Percentiles rank a stretch among this genome's conserved stretches.
These are phyloP conservation scores for Ophraella communa DNA, from an alignment of 2,888 invertebrate genomes.

Conservation along the genomic window DNA sequence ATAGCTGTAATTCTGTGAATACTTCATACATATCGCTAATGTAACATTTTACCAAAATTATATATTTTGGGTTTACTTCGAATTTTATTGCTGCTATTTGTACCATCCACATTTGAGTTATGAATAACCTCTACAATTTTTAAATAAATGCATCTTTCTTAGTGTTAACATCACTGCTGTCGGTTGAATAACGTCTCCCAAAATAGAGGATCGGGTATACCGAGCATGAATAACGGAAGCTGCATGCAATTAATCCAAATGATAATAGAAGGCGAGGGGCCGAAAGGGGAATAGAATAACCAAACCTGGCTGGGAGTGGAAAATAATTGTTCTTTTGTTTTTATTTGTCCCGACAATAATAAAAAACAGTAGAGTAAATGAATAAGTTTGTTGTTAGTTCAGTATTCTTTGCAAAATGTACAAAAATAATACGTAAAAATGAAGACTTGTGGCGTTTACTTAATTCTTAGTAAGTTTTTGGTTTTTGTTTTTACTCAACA, in stretches of 20 bases:
- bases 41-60: too few relatives aligned
- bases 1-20: too few relatives aligned
- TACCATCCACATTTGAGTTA: too few relatives aligned
- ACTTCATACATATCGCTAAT: too few relatives aligned
- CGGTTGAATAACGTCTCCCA: constrained; percentile 1
- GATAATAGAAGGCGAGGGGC: constrained; percentile 50
- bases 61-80: too few relatives aligned
- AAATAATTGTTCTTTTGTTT: constrained; percentile 45
- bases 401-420: neutral
- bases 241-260: constrained; percentile 53
- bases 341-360: constrained; percentile 41
- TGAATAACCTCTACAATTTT: too few relatives aligned
- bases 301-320: constrained; percentile 36
- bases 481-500: too few relatives aligned
- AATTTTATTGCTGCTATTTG: too few relatives aligned
- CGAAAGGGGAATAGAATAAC: constrained; percentile 38
- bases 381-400: constrained; percentile 32
- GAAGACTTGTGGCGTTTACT: neutral
- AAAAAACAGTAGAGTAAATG: constrained; percentile 43
- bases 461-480: neutral
- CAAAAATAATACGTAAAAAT: too few relatives aligned
- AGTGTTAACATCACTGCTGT: neutral
- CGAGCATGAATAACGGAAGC: constrained; percentile 52
- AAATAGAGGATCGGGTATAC: constrained; percentile 31
- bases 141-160: neutral